A percentile compares a stretch with the other conserved stretches of the same genome.
Evolutionary conservation across 2,113 vertebrate species (phyloP).

Genomic region (Hyperoodon ampullatus): DNA sequence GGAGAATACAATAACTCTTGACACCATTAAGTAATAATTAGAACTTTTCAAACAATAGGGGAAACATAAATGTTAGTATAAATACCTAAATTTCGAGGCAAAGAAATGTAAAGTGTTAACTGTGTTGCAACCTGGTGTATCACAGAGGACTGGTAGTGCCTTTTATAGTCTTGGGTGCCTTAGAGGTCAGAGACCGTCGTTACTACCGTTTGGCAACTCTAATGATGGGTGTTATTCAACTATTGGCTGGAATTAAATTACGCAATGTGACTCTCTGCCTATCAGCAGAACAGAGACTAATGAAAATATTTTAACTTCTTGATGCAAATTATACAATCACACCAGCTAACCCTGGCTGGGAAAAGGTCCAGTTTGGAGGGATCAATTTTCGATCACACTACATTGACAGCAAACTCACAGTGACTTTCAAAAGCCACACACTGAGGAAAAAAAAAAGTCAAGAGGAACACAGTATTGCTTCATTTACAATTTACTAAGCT

Average conservation of each 20-base stretch:
- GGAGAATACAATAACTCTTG: constrained; percentile 52
- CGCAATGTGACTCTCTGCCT: background rate
- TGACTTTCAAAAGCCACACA: constrained; percentile 16
- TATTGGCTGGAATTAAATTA: constrained; percentile 15
- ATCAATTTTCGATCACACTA: background rate
- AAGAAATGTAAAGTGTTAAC: constrained; percentile 2
- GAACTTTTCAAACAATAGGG: constrained; percentile 38
- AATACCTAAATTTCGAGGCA: constrained; percentile 46
- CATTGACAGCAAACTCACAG: constrained; percentile 54
- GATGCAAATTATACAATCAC: constrained; percentile 42
- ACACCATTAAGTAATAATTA: constrained; percentile 54
- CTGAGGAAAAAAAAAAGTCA: constrained; percentile 52
- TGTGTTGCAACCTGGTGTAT: background rate
- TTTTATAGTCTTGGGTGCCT: background rate
- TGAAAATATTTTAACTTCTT: constrained; percentile 34
- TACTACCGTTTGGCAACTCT: background rate
- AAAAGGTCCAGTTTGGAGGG: constrained; percentile 10
- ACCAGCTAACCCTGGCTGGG: constrained; percentile 8
- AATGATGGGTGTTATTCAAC: background rate
- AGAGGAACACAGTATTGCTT: constrained; percentile 28
- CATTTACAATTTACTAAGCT: constrained; percentile 72
- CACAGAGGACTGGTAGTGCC: background rate
- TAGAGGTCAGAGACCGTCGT: background rate
- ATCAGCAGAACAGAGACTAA: constrained; percentile 43
- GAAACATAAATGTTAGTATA: constrained; percentile 24